Evolutionary conservation across 2,888 invertebrate species (phyloP), one percentile per base, ranked within the genome.

Genomic region (Platycheirus rosarum): DNA sequence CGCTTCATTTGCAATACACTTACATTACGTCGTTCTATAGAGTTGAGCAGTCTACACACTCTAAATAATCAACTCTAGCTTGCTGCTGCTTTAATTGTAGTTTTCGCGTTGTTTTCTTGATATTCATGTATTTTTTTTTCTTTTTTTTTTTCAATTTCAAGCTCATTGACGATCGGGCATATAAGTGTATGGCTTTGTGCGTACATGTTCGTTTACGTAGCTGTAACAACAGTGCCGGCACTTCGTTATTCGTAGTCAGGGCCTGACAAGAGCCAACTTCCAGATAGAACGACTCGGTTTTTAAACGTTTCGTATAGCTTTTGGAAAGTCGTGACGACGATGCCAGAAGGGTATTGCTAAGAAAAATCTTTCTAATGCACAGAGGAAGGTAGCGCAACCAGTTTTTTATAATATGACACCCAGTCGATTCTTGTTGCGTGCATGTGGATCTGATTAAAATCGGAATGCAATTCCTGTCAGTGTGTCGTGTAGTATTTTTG

Each of bases 121-220:
- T 60, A 60, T 23, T 40, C 13, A 20, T 26, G 3, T 18, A 7
- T 23, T 9, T 26, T 46, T 2, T n/a, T 46, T 42, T 51, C 71
- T 68, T 16, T 32, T 70, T 63, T 68, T 69, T 80, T 80, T 85
- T 69, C 77, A 84, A 84, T 85, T 80, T 84, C 80, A 84, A 84
- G 84, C 84, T 80, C 84, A 85, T 78, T 85, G 74, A 74, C 75
- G 71, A 68, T 49, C 40, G 63, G 49, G 20, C 32, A 42, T 75
- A 42, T 63, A 32, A 6, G 16, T 60, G 40, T 42, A 20, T 29
- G 13, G 37, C 42, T 68, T 29, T 32, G 23, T 75, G 75, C 69
- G 55, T 79, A 57, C 23, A 23, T 65, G 32, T 8, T 55, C 23
- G 57, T 20, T 48, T 53, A 37, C 26, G 37, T 63, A 46, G 57